A percentile compares a stretch with the other conserved stretches of the same genome.
Evolutionary conservation across 2,888 invertebrate genomes (phyloP).

Genomic region (Tuberolachnus salignus): DNA sequence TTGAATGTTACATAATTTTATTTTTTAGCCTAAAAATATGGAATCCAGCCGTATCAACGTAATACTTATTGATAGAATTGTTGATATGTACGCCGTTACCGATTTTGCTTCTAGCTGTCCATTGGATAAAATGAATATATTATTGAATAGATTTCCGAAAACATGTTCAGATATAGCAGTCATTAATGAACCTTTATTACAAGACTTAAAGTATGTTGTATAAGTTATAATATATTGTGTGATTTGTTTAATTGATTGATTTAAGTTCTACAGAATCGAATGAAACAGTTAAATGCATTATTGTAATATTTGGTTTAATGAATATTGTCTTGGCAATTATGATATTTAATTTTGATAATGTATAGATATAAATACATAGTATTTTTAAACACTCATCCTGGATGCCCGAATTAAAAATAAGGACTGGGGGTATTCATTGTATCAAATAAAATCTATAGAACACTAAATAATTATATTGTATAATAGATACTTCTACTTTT

Average conservation of each 20-base stretch:
- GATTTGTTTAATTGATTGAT: neutral
- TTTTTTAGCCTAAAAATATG: conserved; percentile 15
- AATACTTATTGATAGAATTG: conserved; percentile 46
- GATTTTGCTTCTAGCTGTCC: conserved; percentile 48
- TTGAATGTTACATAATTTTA: conserved; percentile 5
- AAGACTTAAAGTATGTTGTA: conserved; percentile 43
- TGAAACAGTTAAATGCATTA: no score
- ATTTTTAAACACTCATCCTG: no score
- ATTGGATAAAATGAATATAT: conserved; percentile 47
- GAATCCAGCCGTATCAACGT: conserved; percentile 39
- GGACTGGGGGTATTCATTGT: no score
- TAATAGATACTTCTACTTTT: no score
- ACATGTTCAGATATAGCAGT: conserved; percentile 51
- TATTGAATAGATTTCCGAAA: conserved; percentile 46
- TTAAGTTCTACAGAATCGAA: no score
- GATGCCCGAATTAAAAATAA: no score
- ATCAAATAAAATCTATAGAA: no score
- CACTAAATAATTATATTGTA: no score
- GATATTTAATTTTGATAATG: no score
- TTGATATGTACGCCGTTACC: conserved; percentile 53
- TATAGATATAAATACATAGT: no score
- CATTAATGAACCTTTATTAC: conserved; percentile 32
- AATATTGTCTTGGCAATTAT: no score
- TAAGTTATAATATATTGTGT: neutral
- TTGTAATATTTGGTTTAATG: no score